phyloP scores from a whole-genome alignment of 2,888 invertebrate species.

The Podotricha telesiphe region DNA sequence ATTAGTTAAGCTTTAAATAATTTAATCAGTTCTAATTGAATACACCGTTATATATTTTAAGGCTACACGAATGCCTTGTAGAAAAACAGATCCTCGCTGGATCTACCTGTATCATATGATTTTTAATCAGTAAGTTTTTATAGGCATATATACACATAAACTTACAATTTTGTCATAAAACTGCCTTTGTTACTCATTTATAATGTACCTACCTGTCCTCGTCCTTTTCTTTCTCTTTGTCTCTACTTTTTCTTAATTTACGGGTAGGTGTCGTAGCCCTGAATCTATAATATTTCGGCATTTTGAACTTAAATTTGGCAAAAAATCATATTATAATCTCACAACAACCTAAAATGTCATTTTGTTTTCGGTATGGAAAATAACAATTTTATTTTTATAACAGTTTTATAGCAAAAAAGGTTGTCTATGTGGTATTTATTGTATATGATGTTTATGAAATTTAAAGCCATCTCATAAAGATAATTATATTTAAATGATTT shows the following conservation, averaged over 20 bases:
- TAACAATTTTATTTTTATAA: slow-evolving; percentile 7
- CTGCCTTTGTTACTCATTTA: not conserved
- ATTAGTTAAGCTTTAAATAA: too few species aligned
- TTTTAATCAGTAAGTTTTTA: too few species aligned
- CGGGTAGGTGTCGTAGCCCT: slow-evolving; percentile 67
- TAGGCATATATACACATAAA: too few species aligned
- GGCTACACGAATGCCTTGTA: too few species aligned
- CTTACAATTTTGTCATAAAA: too few species aligned
- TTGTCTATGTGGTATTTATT: not conserved
- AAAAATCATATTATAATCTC: slow-evolving; percentile 50
- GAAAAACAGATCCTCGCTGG: too few species aligned
- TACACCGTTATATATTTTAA: too few species aligned
- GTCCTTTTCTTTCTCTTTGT: slow-evolving; percentile 59
- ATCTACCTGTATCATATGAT: too few species aligned
- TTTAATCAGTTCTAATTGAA: too few species aligned
- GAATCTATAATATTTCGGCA: slow-evolving; percentile 79
- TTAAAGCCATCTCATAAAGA: too few species aligned
- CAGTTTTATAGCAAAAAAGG: not conserved
- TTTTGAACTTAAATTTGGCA: slow-evolving; percentile 67
- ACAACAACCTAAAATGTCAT: slow-evolving; percentile 53
- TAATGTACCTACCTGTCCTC: slow-evolving; percentile 40
- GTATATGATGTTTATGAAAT: too few species aligned
- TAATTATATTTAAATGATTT: too few species aligned
- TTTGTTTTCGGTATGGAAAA: slow-evolving; percentile 33
- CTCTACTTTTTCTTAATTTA: slow-evolving; percentile 61